Evolutionary conservation across 2,797 vertebrate genomes (phyloP), one percentile per base, ranked within the genome.

Genomic region (Coilia nasus): DNA sequence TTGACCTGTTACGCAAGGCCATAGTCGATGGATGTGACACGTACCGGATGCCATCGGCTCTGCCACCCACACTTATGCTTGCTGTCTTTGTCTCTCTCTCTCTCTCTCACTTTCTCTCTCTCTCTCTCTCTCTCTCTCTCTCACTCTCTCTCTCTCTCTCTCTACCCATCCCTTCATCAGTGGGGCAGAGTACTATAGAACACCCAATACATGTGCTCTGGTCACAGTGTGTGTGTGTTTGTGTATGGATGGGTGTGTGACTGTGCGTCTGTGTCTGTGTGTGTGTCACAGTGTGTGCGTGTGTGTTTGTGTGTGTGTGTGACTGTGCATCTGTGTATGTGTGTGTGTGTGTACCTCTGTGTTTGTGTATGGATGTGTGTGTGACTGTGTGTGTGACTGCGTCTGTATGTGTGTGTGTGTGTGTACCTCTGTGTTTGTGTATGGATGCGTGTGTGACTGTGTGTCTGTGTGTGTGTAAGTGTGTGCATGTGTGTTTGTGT

Each of bases 181-280:
- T 2, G 57, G 28, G 81, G 83, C 71, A 50, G 47, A 83, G 82
- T 82, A 82, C 71, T 83, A 82, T 87, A 60, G 54, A 87, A 87
- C 64, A 75, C 62, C 46, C 47, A 3, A 50, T n/a, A 83, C 46
- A 23, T 23, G 7, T 83, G 83, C 28, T 31, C 82, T 81, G 80
- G 60, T 87, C 82, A 87, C 84, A 71, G 82, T 50, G 47, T 9
- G 3, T 10, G 31, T 17, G 44, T 44, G 78, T 80, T 12, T 80
- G 25, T 80, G 25, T 80, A 41, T 41, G 28, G 35, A 4, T 10
- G 4, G 1, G 44, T 44, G 78, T 44, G 35, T 78, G 67, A n/a
- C 19, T 54, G 47, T 84, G 64, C 35, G 44, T 62, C 6, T 67
- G 60, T 64, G 60, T 25, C 21, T 25, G 60, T 25, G 60, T 64